Evolutionary conservation across 2,888 invertebrate genomes (phyloP).

Genomic region (Hypomecis punctinalis): DNA sequence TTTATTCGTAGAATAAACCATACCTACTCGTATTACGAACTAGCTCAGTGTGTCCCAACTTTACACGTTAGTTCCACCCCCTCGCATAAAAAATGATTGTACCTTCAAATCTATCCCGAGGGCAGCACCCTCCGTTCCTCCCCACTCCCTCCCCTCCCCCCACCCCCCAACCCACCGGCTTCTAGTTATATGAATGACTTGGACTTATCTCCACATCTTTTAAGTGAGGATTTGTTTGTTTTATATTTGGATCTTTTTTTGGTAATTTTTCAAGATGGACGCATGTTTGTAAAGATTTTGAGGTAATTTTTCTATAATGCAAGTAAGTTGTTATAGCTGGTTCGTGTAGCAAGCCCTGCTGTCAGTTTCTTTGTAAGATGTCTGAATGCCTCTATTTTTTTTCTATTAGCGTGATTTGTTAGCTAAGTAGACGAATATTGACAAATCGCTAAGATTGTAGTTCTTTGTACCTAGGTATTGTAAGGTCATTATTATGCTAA

Average conservation of each 20-base stretch:
- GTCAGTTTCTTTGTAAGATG: too few relatives aligned
- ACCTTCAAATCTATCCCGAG: constrained; percentile 84
- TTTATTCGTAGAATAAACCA: too few relatives aligned
- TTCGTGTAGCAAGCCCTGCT: too few relatives aligned
- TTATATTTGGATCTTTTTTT: constrained; percentile 10
- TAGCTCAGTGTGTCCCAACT: constrained; percentile 51
- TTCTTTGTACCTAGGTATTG: too few relatives aligned
- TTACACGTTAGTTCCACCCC: constrained; percentile 65
- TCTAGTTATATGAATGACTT: constrained; percentile 67
- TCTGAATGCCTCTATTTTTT: too few relatives aligned
- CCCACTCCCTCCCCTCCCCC: constrained; percentile 50
- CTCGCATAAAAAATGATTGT: constrained; percentile 85
- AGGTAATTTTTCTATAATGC: too few relatives aligned
- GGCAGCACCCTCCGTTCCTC: constrained; percentile 51
- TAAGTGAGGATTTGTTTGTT: constrained; percentile 45
- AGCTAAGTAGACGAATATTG: too few relatives aligned
- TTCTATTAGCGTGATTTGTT: too few relatives aligned
- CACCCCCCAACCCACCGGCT: constrained; percentile 52
- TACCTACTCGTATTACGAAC: too few relatives aligned
- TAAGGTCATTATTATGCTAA: too few relatives aligned
- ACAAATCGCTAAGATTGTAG: too few relatives aligned
- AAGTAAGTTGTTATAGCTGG: too few relatives aligned
- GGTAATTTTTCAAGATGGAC: constrained; percentile 9
- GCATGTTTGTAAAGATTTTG: not conserved
- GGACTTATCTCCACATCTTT: constrained; percentile 56